Evolutionary conservation across 2,113 vertebrate species (phyloP), one percentile per base, ranked within the genome.

Genomic region (Hyla sarda): DNA sequence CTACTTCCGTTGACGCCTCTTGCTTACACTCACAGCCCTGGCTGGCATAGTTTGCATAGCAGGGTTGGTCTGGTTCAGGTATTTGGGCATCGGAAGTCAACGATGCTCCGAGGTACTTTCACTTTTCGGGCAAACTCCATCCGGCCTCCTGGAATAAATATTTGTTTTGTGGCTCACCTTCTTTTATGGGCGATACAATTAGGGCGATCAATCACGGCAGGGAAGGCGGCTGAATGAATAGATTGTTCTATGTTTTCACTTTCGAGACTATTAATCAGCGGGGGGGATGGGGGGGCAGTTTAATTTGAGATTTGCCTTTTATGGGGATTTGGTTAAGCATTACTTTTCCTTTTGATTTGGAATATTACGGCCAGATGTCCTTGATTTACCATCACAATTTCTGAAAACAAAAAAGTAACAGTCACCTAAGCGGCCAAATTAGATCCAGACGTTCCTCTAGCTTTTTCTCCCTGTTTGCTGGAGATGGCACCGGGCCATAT

Each of bases 281-380:
- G 77, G 60, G 85, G 85, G 72, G 78, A 77, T 54, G 56, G 77
- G 60, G 85, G 85, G 72, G 78, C 54, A 87, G 52, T 87, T 87
- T 87, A 87, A 87, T 74, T 82, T 82, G 85, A 87, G 85, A 87
- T 87, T 87, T 74, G 67, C 85, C 85, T 87, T 87, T 87, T 87
- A 87, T 82, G 78, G 78, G 85, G 85, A 82, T 73, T 82, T 87
- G 78, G 85, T 72, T 87, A 87, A 62, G 85, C 77, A 74, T 87
- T 87, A 87, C 77, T 87, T 87, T 87, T 56, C 32, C 85, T 87
- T 87, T 82, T 87, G 85, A 87, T 87, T 87, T 82, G 71, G 28
- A 82, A 80, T 87, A 87, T 82, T 87, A 82, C 58, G 34, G 72
- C 85, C 85, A 87, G 85, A 87, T 87, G 85, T 87, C 85, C 77